phyloP scores from a whole-genome alignment of 2,797 vertebrate species.

The Antennarius maculatus region DNA sequence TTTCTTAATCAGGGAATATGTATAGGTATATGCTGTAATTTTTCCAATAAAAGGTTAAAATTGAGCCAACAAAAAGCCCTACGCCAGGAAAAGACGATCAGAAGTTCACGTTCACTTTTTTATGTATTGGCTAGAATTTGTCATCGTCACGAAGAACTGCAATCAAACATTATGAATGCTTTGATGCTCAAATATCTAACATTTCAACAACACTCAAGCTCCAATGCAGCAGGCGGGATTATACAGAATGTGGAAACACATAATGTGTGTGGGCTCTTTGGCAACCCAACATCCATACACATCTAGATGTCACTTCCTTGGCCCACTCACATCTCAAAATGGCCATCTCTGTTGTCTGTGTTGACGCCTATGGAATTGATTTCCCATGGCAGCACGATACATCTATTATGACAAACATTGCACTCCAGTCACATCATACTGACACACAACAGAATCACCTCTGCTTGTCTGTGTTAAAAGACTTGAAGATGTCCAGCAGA shows the following conservation, averaged over 20 bases:
- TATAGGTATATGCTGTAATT: no score
- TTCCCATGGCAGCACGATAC: conserved; percentile 77
- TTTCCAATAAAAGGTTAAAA: no score
- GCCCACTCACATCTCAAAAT: conserved; percentile 47
- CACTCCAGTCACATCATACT: conserved; percentile 80
- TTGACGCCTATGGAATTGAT: conserved; percentile 82
- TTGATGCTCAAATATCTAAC: conserved; percentile 1
- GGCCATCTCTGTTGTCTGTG: conserved; percentile 64
- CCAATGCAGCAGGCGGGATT: neutral
- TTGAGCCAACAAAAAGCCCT: no score
- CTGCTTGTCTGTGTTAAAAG: conserved; percentile 72
- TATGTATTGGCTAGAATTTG: neutral
- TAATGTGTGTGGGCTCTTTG: neutral
- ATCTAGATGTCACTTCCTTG: conserved; percentile 17
- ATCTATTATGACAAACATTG: conserved; percentile 78
- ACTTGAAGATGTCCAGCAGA: conserved; percentile 66
- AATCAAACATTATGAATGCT: conserved; percentile 1
- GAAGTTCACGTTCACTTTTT: conserved; percentile 2
- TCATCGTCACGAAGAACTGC: neutral
- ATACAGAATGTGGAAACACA: neutral
- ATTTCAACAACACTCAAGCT: conserved; percentile 12
- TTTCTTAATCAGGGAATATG: no score
- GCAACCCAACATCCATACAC: neutral
- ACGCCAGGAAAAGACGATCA: neutral
- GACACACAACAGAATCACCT: conserved; percentile 81